Conservation (phyloP, 2,113 vertebrate species). For the Campylomormyrus numenius region DNA sequence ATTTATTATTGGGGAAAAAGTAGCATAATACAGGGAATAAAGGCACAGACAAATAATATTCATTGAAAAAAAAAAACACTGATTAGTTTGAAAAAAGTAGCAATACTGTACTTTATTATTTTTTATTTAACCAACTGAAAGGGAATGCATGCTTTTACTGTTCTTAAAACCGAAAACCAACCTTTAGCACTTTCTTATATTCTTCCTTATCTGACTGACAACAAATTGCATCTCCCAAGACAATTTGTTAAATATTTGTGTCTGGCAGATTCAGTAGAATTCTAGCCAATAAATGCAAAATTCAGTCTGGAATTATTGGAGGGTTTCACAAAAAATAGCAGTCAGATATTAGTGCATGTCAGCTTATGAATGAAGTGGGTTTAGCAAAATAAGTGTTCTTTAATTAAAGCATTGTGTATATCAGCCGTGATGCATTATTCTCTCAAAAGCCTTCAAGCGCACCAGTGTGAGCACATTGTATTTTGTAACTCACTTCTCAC, state of each 20-base stretch:
- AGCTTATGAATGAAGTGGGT: conserved; percentile 32
- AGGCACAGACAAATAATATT: neutral
- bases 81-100: neutral
- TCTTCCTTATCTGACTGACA: conserved; percentile 67
- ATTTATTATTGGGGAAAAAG: neutral
- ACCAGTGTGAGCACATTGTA: neutral
- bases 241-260: conserved; percentile 81
- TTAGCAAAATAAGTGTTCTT: neutral
- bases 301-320: conserved; percentile 36
- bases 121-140: neutral
- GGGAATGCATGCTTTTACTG: conserved; percentile 27
- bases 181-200: conserved; percentile 55
- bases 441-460: neutral
- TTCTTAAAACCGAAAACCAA: conserved; percentile 50
- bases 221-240: conserved; percentile 74
- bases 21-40: neutral
- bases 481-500: neutral
- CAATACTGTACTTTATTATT: neutral
- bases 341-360: conserved; percentile 60
- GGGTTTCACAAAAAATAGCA: conserved; percentile 51
- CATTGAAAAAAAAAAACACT: neutral
- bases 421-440: neutral
- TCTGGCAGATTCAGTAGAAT: conserved; percentile 63
- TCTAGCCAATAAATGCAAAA: conserved; percentile 49
- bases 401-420: neutral